Evolutionary conservation across 2,797 vertebrate genomes (phyloP).

Genomic region (Brachymystax lenok): DNA sequence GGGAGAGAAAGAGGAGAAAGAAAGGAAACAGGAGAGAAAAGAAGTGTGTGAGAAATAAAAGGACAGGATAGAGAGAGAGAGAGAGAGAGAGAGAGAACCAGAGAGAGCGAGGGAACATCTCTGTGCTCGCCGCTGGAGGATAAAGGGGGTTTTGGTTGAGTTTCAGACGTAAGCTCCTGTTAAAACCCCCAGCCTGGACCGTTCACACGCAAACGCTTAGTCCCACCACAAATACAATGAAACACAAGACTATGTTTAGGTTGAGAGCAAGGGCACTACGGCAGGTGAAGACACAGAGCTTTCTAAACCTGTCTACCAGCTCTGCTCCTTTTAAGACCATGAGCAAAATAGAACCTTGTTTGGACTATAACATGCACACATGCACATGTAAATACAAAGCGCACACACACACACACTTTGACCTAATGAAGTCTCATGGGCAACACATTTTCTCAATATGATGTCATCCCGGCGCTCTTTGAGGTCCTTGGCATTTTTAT

Average conservation of each 20-base stretch:
- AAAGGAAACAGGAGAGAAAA: not conserved
- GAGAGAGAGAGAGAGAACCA: too few species aligned
- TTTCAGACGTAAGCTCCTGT: constrained; percentile 68
- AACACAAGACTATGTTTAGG: constrained; percentile 49
- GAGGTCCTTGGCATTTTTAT: not conserved
- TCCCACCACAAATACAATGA: constrained; percentile 50
- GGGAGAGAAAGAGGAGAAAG: not conserved
- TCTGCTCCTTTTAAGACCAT: not conserved
- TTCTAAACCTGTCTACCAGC: not conserved
- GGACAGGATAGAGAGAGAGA: not conserved
- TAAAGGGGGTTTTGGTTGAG: constrained; percentile 69
- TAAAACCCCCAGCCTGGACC: constrained; percentile 61
- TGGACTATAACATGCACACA: not conserved
- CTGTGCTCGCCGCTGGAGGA: constrained; percentile 59
- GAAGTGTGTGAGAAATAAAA: not conserved
- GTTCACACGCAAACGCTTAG: constrained; percentile 65
- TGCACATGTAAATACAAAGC: not conserved
- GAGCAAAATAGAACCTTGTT: not conserved
- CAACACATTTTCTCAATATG: not conserved
- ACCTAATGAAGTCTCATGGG: not conserved
- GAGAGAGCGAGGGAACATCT: constrained; percentile 36
- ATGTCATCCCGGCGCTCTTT: not conserved
- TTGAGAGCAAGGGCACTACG: constrained; percentile 13
- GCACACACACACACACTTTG: too few species aligned
- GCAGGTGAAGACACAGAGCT: constrained; percentile 9